Evolutionary conservation across 2,797 vertebrate species (phyloP).

Genomic region (Mallotus villosus): DNA sequence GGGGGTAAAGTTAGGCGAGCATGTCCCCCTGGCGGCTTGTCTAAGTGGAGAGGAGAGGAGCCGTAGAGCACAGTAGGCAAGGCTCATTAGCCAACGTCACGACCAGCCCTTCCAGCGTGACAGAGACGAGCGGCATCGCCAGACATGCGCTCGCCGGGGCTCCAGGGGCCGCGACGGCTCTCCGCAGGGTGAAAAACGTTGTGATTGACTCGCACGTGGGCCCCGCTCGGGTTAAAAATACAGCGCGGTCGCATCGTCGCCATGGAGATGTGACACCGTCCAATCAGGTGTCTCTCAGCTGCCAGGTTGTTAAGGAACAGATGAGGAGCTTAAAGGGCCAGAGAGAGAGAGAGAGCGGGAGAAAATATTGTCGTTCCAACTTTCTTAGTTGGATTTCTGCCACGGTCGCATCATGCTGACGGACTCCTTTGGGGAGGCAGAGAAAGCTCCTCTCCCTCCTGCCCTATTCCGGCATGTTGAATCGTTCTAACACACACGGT

Average conservation of each 20-base stretch:
- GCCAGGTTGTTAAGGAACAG: conserved; percentile 54
- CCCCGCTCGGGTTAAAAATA: conserved; percentile 52
- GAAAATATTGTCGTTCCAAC: neutral
- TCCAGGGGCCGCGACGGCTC: conserved; percentile 35
- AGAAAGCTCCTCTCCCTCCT: neutral
- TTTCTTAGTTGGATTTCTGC: conserved; percentile 53
- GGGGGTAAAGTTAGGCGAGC: neutral
- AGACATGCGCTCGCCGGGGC: neutral
- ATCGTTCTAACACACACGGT: neutral
- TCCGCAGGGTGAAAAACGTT: conserved; percentile 22
- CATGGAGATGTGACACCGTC: conserved; percentile 43
- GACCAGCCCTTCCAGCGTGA: conserved; percentile 11
- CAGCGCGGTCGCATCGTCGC: conserved; percentile 41
- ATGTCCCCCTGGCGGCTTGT: neutral
- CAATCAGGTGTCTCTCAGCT: conserved; percentile 50
- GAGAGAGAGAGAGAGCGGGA: neutral
- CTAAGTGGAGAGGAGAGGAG: neutral
- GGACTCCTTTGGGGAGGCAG: neutral
- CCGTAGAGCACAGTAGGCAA: neutral
- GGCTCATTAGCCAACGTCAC: conserved; percentile 28
- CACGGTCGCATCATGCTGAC: conserved; percentile 1
- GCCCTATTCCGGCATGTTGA: neutral
- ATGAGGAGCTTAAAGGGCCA: conserved; percentile 32
- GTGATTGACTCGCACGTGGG: conserved; percentile 48
- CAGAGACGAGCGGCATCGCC: conserved; percentile 15